Evolutionary conservation across 2,888 invertebrate genomes (phyloP).

Genomic region (Alitta virens): DNA sequence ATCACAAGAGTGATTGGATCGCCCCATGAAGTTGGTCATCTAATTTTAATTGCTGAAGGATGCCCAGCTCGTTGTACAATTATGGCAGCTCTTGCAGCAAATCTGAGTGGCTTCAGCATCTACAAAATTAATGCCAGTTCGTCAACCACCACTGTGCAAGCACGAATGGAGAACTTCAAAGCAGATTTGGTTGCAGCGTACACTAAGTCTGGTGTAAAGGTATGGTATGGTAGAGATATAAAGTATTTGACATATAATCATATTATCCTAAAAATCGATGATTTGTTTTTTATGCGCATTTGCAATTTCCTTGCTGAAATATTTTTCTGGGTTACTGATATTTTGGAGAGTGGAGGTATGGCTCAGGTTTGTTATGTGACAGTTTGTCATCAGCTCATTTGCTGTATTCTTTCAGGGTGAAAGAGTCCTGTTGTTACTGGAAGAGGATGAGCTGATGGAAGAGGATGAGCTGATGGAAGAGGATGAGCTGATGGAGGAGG

Average conservation of each 20-base stretch:
- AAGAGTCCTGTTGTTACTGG: conserved; percentile 48
- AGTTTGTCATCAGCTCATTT: no score
- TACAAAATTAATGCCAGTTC: conserved; percentile 47
- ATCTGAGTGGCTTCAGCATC: conserved; percentile 50
- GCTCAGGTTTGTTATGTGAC: no score
- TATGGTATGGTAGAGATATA: no score
- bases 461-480: no score
- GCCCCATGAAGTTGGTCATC: conserved; percentile 52
- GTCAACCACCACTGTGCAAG: conserved; percentile 29
- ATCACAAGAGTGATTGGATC: conserved; percentile 50
- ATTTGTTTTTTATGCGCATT: no score
- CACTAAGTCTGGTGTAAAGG: conserved; percentile 54
- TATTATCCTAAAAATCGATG: no score
- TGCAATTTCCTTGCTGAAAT: no score
- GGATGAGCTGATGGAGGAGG: conserved; percentile 50
- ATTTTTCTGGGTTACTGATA: no score
- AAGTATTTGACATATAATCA: no score
- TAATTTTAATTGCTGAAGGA: conserved; percentile 51
- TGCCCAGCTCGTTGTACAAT: conserved; percentile 45
- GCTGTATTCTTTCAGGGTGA: conserved; percentile 48
- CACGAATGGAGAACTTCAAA: conserved; percentile 50
- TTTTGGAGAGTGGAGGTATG: no score
- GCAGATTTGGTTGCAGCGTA: conserved; percentile 51
- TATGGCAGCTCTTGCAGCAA: conserved; percentile 49
- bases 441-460: no score